Percentiles rank a stretch among this genome's conserved stretches.
phyloP scores from a whole-genome alignment of 1,140 invertebrate species.

The Rhagoletis pomonella region DNA sequence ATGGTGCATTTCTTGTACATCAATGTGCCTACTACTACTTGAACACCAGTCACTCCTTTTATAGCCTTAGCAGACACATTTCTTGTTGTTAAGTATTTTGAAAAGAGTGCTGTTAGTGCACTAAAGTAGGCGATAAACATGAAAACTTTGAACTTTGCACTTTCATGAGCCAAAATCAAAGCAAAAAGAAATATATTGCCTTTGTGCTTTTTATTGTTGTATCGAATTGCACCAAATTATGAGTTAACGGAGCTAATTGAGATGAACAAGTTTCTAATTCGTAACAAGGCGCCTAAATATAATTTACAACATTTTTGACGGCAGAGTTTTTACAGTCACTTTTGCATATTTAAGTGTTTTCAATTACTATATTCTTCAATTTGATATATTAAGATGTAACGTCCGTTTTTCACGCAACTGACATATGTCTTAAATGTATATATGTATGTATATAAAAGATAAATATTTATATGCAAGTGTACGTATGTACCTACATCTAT shows the following conservation, averaged over 20 bases:
- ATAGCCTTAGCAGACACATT: background rate
- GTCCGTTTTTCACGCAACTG: background rate
- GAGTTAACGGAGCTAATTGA: slow-evolving; percentile 1
- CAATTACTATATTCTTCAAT: background rate
- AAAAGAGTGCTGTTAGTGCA: background rate
- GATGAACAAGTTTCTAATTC: background rate
- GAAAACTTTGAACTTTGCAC: slow-evolving; percentile 35
- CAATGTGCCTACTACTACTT: background rate
- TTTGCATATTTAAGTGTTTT: background rate
- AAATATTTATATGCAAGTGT: too few relatives aligned
- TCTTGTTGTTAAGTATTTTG: background rate
- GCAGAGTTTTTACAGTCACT: background rate
- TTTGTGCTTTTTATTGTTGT: slow-evolving; percentile 34
- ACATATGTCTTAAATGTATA: background rate
- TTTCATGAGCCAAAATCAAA: slow-evolving; percentile 46
- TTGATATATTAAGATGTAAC: background rate
- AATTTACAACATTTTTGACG: background rate
- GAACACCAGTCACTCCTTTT: slow-evolving; percentile 15
- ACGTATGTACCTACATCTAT: too few relatives aligned
- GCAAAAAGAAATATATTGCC: background rate
- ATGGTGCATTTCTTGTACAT: background rate
- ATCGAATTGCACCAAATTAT: slow-evolving; percentile 45
- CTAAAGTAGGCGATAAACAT: slow-evolving; percentile 22
- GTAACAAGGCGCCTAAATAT: background rate
- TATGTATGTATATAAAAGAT: too few relatives aligned